A percentile compares a stretch with the other conserved stretches of the same genome.
Conservation (phyloP, 1,140 invertebrate species). For the Meloidogyne chitwoodi region DNA sequence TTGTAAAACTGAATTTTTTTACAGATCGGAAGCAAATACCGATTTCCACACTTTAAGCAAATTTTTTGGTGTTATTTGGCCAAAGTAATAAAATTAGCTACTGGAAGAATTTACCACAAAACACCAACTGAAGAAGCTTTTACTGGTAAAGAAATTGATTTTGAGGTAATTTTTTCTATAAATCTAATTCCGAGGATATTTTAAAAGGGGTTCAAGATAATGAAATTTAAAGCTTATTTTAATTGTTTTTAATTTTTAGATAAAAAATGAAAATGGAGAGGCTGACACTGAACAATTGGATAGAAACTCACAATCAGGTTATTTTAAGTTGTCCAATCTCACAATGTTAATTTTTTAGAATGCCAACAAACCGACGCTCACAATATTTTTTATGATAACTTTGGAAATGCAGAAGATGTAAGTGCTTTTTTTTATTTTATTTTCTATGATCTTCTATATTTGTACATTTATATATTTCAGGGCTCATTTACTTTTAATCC, state of each 20-base stretch:
- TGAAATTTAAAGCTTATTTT: not conserved
- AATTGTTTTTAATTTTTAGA: not conserved
- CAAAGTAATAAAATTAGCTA: conserved; percentile 12
- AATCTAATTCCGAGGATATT: too few species aligned
- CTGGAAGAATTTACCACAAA: conserved; percentile 27
- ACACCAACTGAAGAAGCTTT: conserved; percentile 15
- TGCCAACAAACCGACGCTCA: not conserved
- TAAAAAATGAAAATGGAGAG: not conserved
- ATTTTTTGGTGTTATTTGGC: conserved; percentile 33
- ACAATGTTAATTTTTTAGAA: not conserved
- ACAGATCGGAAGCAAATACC: conserved; percentile 29
- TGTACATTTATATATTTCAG: not conserved
- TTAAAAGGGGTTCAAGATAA: too few species aligned
- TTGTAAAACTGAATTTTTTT: not conserved
- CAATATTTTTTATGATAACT: conserved; percentile 16
- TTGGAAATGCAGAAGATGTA: conserved; percentile 11
- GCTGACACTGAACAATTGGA: not conserved
- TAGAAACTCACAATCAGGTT: not conserved
- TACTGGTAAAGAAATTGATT: not conserved
- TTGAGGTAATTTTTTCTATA: conserved; percentile 1
- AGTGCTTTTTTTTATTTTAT: not conserved
- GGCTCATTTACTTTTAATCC: not conserved
- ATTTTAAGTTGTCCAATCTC: not conserved
- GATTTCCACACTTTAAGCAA: conserved; percentile 35
- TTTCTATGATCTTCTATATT: not conserved